Percentiles rank a stretch among this genome's conserved stretches.
These are phyloP conservation scores for Gallirallus australis DNA, from an alignment of 2,797 vertebrate species.

Conservation along the genomic window DNA sequence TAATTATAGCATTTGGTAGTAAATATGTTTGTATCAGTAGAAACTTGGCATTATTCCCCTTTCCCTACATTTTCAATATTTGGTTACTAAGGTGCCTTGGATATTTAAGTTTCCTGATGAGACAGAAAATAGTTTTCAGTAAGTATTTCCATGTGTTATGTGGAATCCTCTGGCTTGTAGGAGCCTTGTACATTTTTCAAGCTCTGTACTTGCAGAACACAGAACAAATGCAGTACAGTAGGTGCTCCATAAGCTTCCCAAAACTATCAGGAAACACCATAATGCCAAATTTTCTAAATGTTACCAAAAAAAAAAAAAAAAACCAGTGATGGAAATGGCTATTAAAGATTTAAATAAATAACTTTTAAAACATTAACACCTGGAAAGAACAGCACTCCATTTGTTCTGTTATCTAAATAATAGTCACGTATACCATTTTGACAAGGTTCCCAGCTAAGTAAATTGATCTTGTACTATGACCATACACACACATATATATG, in stretches of 20 bases:
- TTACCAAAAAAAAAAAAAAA: neutral
- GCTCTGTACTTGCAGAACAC: neutral
- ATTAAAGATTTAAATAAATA: constrained; percentile 20
- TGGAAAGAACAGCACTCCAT: constrained; percentile 1
- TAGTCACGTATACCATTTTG: constrained; percentile 4
- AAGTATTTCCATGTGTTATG: neutral
- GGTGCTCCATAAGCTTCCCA: neutral
- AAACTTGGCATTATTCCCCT: neutral
- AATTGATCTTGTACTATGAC: constrained; percentile 14
- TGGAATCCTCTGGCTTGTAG: neutral
- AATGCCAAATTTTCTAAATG: neutral
- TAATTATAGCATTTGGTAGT: neutral
- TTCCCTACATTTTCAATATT: neutral
- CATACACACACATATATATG: neutral
- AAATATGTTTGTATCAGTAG: neutral
- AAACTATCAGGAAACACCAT: neutral
- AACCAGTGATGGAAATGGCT: neutral
- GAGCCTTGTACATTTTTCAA: neutral
- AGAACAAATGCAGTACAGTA: neutral
- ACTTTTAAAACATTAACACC: neutral
- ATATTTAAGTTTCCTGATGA: neutral
- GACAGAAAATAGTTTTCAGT: neutral
- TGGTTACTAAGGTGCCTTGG: neutral
- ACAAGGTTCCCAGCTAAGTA: constrained; percentile 17
- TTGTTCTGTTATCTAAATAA: constrained; percentile 47